These are phyloP conservation scores for Drosophila pegasa DNA, from an alignment of 2,888 invertebrate genomes.

Conservation along the genomic window DNA sequence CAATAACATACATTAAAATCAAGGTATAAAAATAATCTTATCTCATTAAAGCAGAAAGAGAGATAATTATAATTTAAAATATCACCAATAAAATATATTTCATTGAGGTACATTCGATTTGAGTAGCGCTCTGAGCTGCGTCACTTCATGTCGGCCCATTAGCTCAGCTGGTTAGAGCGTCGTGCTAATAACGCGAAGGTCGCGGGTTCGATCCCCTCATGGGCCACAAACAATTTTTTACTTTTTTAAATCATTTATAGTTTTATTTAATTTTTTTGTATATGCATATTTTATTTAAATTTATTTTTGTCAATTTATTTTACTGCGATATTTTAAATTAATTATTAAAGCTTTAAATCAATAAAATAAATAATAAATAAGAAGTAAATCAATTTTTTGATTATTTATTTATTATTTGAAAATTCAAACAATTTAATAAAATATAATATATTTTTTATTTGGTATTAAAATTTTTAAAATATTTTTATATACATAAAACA, in stretches of 20 bases:
- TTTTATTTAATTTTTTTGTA: background rate
- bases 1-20: background rate
- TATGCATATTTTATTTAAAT: too few relatives aligned
- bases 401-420: too few relatives aligned
- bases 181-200: constrained; percentile 86
- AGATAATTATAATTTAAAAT: constrained; percentile 12
- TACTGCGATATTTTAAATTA: too few relatives aligned
- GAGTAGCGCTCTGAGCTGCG: background rate
- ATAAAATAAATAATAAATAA: too few relatives aligned
- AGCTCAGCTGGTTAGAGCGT: constrained; percentile 86
- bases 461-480: too few relatives aligned
- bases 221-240: constrained; percentile 68
- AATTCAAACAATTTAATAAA: too few relatives aligned
- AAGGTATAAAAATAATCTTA: constrained; percentile 21
- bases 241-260: background rate
- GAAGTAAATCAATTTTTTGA: too few relatives aligned
- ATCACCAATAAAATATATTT: background rate
- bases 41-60: background rate
- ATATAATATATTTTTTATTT: too few relatives aligned
- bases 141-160: constrained; percentile 79
- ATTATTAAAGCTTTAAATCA: too few relatives aligned
- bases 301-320: too few relatives aligned
- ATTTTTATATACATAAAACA: too few relatives aligned
- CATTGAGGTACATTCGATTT: background rate
- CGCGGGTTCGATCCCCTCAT: constrained; percentile 85